Evolutionary conservation across 1,140 invertebrate genomes (phyloP), one percentile per base, ranked within the genome.

Genomic region (Mamestra configurata): DNA sequence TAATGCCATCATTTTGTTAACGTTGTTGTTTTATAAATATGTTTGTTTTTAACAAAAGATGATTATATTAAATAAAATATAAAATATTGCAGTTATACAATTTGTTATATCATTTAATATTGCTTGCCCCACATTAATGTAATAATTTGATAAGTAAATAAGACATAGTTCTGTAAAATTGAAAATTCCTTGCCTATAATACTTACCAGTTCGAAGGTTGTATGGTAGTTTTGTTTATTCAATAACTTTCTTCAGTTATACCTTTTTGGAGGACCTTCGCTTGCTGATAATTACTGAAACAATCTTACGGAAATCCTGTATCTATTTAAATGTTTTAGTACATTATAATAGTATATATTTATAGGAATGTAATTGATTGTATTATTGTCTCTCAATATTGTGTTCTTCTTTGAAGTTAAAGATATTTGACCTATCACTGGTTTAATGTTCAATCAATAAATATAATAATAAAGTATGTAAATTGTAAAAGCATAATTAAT

Each of bases 311-410:
- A n/a, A 49, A 6, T 49, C 0, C 11, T 15, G 3, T 31, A 43
- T 55, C 22, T 11, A 8, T 15, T 59, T 59, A 15, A 59, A 31
- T 27, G 24, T 20, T 15, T 11, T 59, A 15, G 4, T 59, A 11
- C 15, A 13, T 15, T 31, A 27, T 22, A 7, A 59, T 27, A 57
- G 20, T 11, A 4, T 4, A n/a, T 55, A 55, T 55, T 22, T 55
- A 27, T 24, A 57, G 53, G 11, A 57, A 4, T 55, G 55, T 59
- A 59, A 59, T 59, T 59, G 55, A 31, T 59, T 15, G 11, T 31
- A 31, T 59, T 59, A 59, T 59, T 59, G 55, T 59, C 55, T 31
- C 22, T 59, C 4, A 59, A 59, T 49, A 49, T 13, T 49, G 11
- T 11, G 15, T 49, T 49, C 4, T 49, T 13, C 11, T 49, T 49